Percentiles rank a stretch among this genome's conserved stretches.
phyloP scores from a whole-genome alignment of 2,888 invertebrate species.

The Axea sp. region DNA sequence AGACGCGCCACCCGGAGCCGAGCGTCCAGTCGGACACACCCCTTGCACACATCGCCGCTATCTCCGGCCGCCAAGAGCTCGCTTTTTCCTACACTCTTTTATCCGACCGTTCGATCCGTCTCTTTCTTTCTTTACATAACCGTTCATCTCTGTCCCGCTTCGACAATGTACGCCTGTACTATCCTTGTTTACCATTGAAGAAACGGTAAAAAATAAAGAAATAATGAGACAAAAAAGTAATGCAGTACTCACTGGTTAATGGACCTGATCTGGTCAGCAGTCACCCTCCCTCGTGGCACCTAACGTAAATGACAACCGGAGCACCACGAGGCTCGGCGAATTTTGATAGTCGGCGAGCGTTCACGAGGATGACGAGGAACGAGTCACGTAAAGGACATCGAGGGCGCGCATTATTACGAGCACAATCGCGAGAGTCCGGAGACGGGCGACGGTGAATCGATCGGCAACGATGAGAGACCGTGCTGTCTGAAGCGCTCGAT shows the following conservation, averaged over 20 bases:
- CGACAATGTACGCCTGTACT: too few relatives aligned
- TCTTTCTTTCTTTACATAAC: neutral
- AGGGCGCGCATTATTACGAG: constrained; percentile 20
- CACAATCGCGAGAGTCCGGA: constrained; percentile 2
- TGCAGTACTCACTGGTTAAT: constrained; percentile 67
- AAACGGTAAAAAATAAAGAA: neutral
- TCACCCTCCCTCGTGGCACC: constrained; percentile 71
- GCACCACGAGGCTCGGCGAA: constrained; percentile 49
- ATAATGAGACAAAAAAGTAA: too few relatives aligned
- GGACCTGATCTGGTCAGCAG: constrained; percentile 72
- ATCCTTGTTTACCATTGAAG: neutral
- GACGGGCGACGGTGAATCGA: constrained; percentile 24
- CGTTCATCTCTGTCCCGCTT: too few relatives aligned
- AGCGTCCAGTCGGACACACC: constrained; percentile 44
- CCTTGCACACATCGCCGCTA: constrained; percentile 38
- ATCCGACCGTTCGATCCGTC: too few relatives aligned
- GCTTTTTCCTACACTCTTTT: neutral
- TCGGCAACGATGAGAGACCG: constrained; percentile 29
- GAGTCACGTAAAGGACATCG: constrained; percentile 2
- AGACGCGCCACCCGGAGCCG: constrained; percentile 30
- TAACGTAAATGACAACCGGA: constrained; percentile 44
- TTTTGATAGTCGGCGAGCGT: constrained; percentile 3
- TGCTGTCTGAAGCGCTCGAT: constrained; percentile 34
- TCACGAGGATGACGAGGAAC: constrained; percentile 16
- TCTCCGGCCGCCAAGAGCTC: constrained; percentile 13